These are phyloP conservation scores for Micromussa lordhowensis DNA, from an alignment of 92 coral and sea anemone genomes.

Conservation along the genomic window DNA sequence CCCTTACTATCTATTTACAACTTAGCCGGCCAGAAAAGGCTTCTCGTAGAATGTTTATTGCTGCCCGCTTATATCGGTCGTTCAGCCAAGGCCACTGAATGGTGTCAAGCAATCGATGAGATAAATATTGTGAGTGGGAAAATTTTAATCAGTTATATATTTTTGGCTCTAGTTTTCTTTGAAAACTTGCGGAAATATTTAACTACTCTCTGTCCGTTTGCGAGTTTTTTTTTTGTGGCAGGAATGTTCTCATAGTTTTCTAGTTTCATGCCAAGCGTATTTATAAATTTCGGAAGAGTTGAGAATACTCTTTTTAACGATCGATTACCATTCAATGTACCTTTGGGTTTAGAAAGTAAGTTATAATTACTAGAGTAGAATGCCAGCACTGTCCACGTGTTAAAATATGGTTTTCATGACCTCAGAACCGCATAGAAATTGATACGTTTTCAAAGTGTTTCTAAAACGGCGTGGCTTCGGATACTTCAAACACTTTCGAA, in stretches of 20 bases:
- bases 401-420: background rate
- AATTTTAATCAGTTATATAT: background rate
- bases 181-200: background rate
- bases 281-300: too few species aligned
- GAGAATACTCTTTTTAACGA: too few species aligned
- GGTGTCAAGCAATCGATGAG: background rate
- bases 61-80: background rate
- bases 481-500: background rate
- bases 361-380: too few species aligned
- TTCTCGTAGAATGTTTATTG: background rate
- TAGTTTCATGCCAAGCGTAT: too few species aligned
- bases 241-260: background rate
- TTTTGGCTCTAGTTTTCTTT: background rate
- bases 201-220: background rate
- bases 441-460: background rate
- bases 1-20: too few species aligned
- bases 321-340: too few species aligned
- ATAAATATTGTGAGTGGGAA: background rate
- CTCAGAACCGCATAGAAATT: background rate
- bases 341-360: too few species aligned
- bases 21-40: too few species aligned
- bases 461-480: background rate
- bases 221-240: background rate
- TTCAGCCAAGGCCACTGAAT: background rate
- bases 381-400: too few species aligned